Evolutionary conservation across 2,113 vertebrate species (phyloP), one percentile per base, ranked within the genome.

Genomic region (Machaerirhynchus nigripectus): DNA sequence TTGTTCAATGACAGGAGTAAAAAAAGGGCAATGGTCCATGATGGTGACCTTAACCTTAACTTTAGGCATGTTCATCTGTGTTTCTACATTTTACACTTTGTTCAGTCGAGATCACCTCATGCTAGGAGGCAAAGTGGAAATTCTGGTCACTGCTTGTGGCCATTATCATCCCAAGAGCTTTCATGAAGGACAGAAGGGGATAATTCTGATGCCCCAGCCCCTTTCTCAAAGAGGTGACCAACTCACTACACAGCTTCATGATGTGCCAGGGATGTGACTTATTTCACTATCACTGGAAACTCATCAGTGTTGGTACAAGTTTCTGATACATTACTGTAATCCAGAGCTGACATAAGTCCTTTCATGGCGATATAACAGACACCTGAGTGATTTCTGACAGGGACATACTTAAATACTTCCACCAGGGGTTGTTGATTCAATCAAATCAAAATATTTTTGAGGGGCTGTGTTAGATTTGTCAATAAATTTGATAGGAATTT

Each of bases 241-340:
- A 37, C 3, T 7, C 40, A 31, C 10, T 18, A 4, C 1, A 2
- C 7, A 55, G 26, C 22, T 75, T 59, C 42, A 24, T n/a, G 26
- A 10, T 2, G 5, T 35, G 31, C 50, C 35, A 30, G 33, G 35
- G 42, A 31, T 0, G 1, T 8, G 19, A 53, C 2, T 87, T 40
- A 47, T 55, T 73, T 63, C 16, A 65, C 5, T 65, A 1, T 24
- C 10, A 1, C 31, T 33, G 18, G 15, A 53, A 93, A 81, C 3
- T 18, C 10, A 15, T 35, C 24, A 22, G 3, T 0, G 0, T 12
- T 39, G 8, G 24, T 31, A 10, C 28, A 52, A 11, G 9, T 40
- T 89, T 68, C 74, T 64, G 33, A 76, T 64, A 9, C 10, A 31
- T 11, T 84, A 15, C 7, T 3, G 0, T 13, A 82, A 52, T 52